Evolutionary conservation across 2,113 vertebrate genomes (phyloP), one percentile per base, ranked within the genome.

Genomic region (Serilophus lunatus): DNA sequence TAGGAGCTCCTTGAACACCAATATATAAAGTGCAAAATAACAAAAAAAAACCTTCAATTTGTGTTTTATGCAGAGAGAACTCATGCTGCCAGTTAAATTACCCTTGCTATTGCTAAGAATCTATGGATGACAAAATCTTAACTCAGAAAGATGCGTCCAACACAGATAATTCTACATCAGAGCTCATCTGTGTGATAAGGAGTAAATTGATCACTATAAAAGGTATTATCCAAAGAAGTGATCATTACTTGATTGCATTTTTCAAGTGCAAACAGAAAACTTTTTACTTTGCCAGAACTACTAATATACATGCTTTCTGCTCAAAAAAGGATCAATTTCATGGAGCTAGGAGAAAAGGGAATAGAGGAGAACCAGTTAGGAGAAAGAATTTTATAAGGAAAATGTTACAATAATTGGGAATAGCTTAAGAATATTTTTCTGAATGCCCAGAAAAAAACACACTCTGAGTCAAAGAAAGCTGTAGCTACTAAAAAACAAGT

Each of bases 61-160:
- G 60, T 71, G 82, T 93, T 94, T 86, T 96, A 88, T 77, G 82
- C 60, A 59, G 85, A 90, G 36, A 82, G 38, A 90, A 44, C 60
- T 86, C 76, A 78, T 22, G 69, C 92, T 94, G 91, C 82, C 72
- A 88, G 71, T 93, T 88, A 95, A 96, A 97, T 93, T 88, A 86
- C 65, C 91, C 94, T 94, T 92, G 86, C 85, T 93, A 94, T 95
- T 93, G 79, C 95, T 90, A 36, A 92, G 90, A 93, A 88, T 88
- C 92, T 56, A 59, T 13, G 42, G 38, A 90, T 78, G 82, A 81
- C 59, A 94, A 83, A 95, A 71, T 51, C 80, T 78, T 82, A 93
- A 66, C 80, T 88, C 76, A 31, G 60, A 88, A 94, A 88, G 86
- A 70, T 92, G 86, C 88, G 81, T 83, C 82, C 92, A 93, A 56